A percentile compares a stretch with the other conserved stretches of the same genome.
Conservation (phyloP, 1,140 invertebrate genomes). For the Megalonaias nervosa region DNA sequence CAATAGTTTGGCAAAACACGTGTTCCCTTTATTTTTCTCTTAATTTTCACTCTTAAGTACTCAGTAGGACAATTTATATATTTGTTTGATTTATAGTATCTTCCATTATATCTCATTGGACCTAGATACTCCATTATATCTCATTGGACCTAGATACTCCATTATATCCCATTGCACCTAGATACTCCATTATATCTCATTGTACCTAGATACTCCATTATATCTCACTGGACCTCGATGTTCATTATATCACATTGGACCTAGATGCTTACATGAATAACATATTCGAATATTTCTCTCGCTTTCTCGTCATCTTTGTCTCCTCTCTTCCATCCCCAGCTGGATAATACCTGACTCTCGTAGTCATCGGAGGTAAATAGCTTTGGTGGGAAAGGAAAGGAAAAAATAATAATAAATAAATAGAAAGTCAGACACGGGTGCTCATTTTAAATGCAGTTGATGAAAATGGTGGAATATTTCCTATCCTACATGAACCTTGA, state of each 20-base stretch:
- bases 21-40: too few relatives aligned
- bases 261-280: conserved; percentile 57
- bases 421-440: too few relatives aligned
- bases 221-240: background rate
- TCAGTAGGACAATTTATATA: background rate
- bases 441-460: too few relatives aligned
- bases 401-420: too few relatives aligned
- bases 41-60: too few relatives aligned
- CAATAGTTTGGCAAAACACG: too few relatives aligned
- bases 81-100: background rate
- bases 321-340: conserved; percentile 58
- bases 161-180: too few relatives aligned
- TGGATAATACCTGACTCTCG: conserved; percentile 54
- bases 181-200: background rate
- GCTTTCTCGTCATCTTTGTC: conserved; percentile 56
- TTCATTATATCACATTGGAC: background rate
- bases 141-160: background rate
- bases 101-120: background rate
- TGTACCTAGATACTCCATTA: background rate
- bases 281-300: conserved; percentile 60
- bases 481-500: too few relatives aligned
- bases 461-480: too few relatives aligned
- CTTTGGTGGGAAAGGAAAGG: conserved; percentile 3
- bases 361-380: conserved; percentile 54
- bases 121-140: too few relatives aligned